A percentile compares a stretch with the other conserved stretches of the same genome.
These are phyloP conservation scores for Sicus ferrugineus DNA, from an alignment of 2,888 invertebrate genomes.

Conservation along the genomic window DNA sequence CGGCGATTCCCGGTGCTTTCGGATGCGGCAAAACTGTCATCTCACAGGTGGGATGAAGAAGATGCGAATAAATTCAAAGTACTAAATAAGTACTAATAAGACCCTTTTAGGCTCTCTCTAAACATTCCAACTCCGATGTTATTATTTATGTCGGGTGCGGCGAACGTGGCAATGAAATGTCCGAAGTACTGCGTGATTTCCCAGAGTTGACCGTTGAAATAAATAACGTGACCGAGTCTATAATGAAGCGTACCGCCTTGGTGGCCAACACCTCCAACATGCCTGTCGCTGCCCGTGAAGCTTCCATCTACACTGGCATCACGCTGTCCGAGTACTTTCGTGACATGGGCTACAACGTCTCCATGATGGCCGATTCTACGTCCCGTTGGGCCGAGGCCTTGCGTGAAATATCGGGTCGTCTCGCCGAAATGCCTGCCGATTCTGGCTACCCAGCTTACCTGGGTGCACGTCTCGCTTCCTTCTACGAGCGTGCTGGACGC, in stretches of 20 bases:
- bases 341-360: conserved; percentile 99
- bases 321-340: conserved; percentile 99
- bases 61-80: not conserved
- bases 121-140: conserved; percentile 99
- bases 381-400: conserved; percentile 99
- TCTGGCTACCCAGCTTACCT: conserved; percentile 98
- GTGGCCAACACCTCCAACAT: conserved; percentile 99
- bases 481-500: conserved; percentile 98
- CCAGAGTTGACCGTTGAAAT: conserved; percentile 97
- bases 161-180: conserved; percentile 99
- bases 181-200: conserved; percentile 98
- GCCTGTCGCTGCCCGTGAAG: conserved; percentile 99
- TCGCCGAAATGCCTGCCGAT: conserved; percentile 99
- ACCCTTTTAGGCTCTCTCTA: conserved; percentile 81
- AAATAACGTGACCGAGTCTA: conserved; percentile 93
- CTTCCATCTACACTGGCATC: conserved; percentile 99
- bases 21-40: conserved; percentile 88
- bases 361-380: conserved; percentile 99
- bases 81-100: conserved; percentile 70
- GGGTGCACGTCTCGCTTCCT: conserved; percentile 96
- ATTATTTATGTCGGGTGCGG: conserved; percentile 99
- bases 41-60: conserved; percentile 67
- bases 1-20: conserved; percentile 98
- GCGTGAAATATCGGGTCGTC: conserved; percentile 92
- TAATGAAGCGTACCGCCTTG: conserved; percentile 99